phyloP scores from a whole-genome alignment of 2,797 vertebrate genomes.

The Gobionotothen gibberifrons region DNA sequence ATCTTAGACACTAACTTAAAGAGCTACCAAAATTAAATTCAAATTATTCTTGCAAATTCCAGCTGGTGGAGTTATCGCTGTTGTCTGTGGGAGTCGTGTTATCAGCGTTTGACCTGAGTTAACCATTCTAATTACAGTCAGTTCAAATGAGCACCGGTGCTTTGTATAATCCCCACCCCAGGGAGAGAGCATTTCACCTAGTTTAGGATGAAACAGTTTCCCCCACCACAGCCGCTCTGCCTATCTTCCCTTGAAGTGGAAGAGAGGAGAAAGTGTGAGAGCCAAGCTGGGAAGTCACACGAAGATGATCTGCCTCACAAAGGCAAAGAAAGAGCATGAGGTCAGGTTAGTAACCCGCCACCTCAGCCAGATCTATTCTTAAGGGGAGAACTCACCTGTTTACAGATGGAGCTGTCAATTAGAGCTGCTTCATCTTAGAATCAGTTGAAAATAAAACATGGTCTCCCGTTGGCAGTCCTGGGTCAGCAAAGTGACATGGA shows the following conservation, averaged over 20 bases:
- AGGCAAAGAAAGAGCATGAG: slow-evolving; percentile 16
- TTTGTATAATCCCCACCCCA: slow-evolving; percentile 81
- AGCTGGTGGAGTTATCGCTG: slow-evolving; percentile 12
- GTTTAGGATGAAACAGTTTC: slow-evolving; percentile 78
- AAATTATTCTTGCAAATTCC: neutral
- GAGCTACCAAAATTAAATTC: neutral
- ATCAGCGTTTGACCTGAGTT: slow-evolving; percentile 81
- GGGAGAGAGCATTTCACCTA: slow-evolving; percentile 78
- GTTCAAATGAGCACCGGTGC: slow-evolving; percentile 79
- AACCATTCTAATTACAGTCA: slow-evolving; percentile 85
- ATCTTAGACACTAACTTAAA: neutral
- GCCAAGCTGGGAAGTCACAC: slow-evolving; percentile 18
- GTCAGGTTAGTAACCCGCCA: slow-evolving; percentile 27
- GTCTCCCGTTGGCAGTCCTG: slow-evolving; percentile 25
- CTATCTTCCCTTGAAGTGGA: slow-evolving; percentile 24
- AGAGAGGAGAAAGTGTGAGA: slow-evolving; percentile 6
- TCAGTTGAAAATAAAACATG: slow-evolving; percentile 32
- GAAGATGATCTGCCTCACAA: slow-evolving; percentile 22
- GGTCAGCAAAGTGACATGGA: slow-evolving; percentile 46
- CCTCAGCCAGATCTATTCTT: slow-evolving; percentile 14
- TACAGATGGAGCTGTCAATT: slow-evolving; percentile 60
- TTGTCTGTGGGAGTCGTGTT: slow-evolving; percentile 70
- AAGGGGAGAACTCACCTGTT: slow-evolving; percentile 38
- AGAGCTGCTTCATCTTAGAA: slow-evolving; percentile 27
- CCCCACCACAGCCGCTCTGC: slow-evolving; percentile 6